Conservation (phyloP, 2,888 invertebrate genomes). For the Diarsia brunnea region DNA sequence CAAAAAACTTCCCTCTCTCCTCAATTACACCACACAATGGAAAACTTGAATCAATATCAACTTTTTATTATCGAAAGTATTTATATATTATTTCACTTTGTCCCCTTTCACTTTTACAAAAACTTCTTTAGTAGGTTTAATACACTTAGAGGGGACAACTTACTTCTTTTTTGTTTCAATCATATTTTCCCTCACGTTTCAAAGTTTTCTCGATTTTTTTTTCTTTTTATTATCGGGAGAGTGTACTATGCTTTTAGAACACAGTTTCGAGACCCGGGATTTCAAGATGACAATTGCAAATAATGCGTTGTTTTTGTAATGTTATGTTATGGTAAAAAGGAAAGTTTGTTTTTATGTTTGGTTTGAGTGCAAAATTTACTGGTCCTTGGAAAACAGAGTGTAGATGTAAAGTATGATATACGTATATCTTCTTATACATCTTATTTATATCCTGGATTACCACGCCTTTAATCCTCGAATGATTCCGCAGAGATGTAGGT, state of each 20-base stretch:
- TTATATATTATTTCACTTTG: slow-evolving; percentile 89
- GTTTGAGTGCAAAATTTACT: background rate
- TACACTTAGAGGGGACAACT: slow-evolving; percentile 88
- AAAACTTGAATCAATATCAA: slow-evolving; percentile 79
- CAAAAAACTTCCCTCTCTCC: slow-evolving; percentile 34
- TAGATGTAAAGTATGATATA: background rate
- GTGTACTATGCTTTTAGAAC: slow-evolving; percentile 75
- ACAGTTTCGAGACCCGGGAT: slow-evolving; percentile 65
- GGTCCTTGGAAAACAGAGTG: background rate
- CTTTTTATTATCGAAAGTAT: slow-evolving; percentile 90
- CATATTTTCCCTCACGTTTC: slow-evolving; percentile 81
- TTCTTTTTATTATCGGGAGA: slow-evolving; percentile 73
- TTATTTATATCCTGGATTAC: background rate
- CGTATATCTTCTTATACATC: background rate
- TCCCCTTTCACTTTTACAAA: slow-evolving; percentile 84
- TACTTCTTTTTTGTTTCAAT: slow-evolving; percentile 86
- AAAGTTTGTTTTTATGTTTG: slow-evolving; percentile 37
- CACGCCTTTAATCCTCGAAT: background rate
- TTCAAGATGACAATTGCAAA: slow-evolving; percentile 53
- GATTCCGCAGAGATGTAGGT: background rate
- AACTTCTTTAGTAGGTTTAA: slow-evolving; percentile 84
- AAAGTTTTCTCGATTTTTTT: slow-evolving; percentile 67
- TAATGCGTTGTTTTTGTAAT: slow-evolving; percentile 47
- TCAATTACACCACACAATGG: slow-evolving; percentile 65
- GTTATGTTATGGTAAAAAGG: slow-evolving; percentile 51